phyloP scores from a whole-genome alignment of 1,140 invertebrate genomes.

The Drosophila melanica region DNA sequence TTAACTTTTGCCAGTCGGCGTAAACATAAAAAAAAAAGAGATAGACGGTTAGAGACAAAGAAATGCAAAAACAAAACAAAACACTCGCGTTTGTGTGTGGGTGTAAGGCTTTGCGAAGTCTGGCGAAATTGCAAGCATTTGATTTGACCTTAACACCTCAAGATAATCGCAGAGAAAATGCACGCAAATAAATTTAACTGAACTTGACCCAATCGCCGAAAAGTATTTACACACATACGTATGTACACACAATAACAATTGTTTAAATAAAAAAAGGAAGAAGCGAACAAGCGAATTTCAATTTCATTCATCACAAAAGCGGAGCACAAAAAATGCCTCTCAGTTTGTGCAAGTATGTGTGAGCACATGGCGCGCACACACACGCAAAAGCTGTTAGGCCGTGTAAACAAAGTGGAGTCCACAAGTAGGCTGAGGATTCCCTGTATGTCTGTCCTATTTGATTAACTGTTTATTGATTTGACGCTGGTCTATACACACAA shows the following conservation, averaged over 20 bases:
- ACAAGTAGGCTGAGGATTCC: constrained; percentile 11
- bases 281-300: constrained; percentile 4
- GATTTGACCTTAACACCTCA: constrained; percentile 35
- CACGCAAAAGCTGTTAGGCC: not conserved
- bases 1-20: constrained; percentile 6
- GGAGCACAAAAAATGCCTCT: constrained; percentile 16
- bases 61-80: constrained; percentile 1
- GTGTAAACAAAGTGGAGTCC: constrained; percentile 47
- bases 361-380: constrained; percentile 33
- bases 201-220: constrained; percentile 34
- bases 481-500: constrained; percentile 11
- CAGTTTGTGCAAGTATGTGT: constrained; percentile 1
- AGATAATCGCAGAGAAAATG: constrained; percentile 9
- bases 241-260: not conserved
- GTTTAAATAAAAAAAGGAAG: not conserved
- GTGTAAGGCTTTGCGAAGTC: constrained; percentile 10
- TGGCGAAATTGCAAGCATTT: constrained; percentile 19
- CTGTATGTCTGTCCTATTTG: constrained; percentile 28
- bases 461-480: constrained; percentile 71
- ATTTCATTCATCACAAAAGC: constrained; percentile 35
- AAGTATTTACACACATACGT: not conserved
- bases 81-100: constrained; percentile 1
- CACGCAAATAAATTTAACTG: not conserved
- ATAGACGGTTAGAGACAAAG: not conserved
- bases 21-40: not conserved